Percentiles rank a stretch among this genome's conserved stretches.
phyloP scores from a whole-genome alignment of 2,113 vertebrate species.

The Gymnobelideus leadbeateri region DNA sequence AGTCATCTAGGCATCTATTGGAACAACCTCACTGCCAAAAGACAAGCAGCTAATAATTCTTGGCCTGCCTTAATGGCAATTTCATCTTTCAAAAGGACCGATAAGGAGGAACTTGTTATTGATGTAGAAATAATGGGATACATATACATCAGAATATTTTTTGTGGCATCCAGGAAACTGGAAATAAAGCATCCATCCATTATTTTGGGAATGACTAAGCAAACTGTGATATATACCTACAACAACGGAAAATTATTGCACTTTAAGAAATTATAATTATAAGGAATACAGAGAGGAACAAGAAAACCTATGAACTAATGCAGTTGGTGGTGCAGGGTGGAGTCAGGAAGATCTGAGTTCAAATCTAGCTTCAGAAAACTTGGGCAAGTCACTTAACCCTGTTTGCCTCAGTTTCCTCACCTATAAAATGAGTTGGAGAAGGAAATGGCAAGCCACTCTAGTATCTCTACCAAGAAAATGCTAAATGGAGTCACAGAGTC shows the following conservation, averaged over 20 bases:
- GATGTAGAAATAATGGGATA: neutral
- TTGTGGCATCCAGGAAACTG: neutral
- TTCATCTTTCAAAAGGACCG: neutral
- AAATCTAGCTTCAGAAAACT: neutral
- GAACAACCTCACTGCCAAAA: neutral
- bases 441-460: no score
- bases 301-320: neutral
- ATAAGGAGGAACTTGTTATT: neutral
- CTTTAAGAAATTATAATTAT: neutral
- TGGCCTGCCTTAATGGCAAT: neutral
- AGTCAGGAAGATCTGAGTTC: neutral
- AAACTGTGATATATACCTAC: neutral
- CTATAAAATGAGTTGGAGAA: neutral
- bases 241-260: neutral
- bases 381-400: neutral
- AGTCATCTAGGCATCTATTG: neutral
- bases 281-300: neutral
- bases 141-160: neutral
- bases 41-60: neutral
- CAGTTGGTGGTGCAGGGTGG: neutral
- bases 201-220: no score
- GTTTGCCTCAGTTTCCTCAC: neutral
- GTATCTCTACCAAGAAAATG: no score
- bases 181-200: neutral
- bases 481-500: no score